phyloP scores from a whole-genome alignment of 2,888 invertebrate genomes.

The Sclerodermus sp. region DNA sequence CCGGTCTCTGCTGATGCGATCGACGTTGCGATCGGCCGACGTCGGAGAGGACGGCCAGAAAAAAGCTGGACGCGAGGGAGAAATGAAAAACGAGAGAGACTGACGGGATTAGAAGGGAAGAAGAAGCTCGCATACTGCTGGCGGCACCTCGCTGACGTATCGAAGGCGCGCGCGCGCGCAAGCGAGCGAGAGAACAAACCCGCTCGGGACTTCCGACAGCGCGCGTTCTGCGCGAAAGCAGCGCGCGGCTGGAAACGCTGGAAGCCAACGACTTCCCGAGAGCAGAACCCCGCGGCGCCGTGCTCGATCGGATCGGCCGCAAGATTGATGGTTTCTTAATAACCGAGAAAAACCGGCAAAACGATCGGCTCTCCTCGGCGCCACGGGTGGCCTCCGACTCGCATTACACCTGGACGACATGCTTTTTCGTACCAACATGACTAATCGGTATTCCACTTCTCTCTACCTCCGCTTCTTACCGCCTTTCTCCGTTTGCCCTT shows the following conservation, averaged over 20 bases:
- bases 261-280: constrained; percentile 21
- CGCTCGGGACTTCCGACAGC: constrained; percentile 19
- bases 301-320: constrained; percentile 36
- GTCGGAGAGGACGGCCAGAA: too few species aligned
- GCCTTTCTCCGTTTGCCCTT: too few species aligned
- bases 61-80: too few species aligned
- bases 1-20: constrained; percentile 26
- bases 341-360: constrained; percentile 54
- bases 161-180: constrained; percentile 6
- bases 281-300: constrained; percentile 35
- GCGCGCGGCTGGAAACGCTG: constrained; percentile 7
- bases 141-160: constrained; percentile 7
- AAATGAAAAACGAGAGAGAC: too few species aligned
- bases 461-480: background rate
- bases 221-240: background rate
- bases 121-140: background rate
- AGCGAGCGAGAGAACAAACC: constrained; percentile 18
- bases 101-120: constrained; percentile 15
- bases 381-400: constrained; percentile 28
- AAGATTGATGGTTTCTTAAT: constrained; percentile 55
- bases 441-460: constrained; percentile 5
- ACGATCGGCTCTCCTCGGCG: constrained; percentile 38
- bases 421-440: constrained; percentile 32
- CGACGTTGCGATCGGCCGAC: too few species aligned
- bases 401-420: constrained; percentile 31